These are phyloP conservation scores for Palythoa grandiflora DNA, from an alignment of 92 coral and sea anemone genomes.

Conservation along the genomic window DNA sequence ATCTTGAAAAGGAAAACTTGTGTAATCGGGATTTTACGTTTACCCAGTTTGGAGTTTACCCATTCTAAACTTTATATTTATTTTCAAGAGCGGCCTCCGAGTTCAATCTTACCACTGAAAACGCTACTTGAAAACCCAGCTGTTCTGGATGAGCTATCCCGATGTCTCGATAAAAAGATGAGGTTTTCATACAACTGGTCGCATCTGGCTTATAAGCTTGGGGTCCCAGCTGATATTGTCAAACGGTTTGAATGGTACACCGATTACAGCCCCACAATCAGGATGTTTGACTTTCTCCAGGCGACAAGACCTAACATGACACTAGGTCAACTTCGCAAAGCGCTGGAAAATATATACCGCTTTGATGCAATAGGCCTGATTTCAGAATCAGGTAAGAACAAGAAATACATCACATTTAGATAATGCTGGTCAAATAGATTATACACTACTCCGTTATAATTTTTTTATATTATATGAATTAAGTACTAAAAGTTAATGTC, in stretches of 20 bases:
- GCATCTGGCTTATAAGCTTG: conserved; percentile 20
- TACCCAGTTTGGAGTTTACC: too few species aligned
- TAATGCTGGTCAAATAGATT: too few species aligned
- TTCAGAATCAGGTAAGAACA: conserved; percentile 11
- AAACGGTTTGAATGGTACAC: background rate
- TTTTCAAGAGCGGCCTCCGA: too few species aligned
- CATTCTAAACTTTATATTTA: too few species aligned
- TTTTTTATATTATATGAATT: too few species aligned
- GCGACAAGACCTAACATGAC: background rate
- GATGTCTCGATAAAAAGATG: conserved; percentile 25
- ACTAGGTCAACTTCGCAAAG: background rate
- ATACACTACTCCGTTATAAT: too few species aligned
- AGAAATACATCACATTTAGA: background rate
- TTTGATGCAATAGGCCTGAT: background rate
- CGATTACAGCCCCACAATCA: conserved; percentile 22
- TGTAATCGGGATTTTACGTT: too few species aligned
- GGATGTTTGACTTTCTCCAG: conserved; percentile 14
- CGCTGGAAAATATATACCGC: background rate
- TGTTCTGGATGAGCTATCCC: conserved; percentile 18
- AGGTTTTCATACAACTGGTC: background rate
- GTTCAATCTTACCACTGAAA: background rate
- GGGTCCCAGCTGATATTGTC: background rate
- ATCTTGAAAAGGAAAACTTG: too few species aligned
- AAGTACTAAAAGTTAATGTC: too few species aligned
- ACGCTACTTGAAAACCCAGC: conserved; percentile 13